Conservation (phyloP, 2,888 invertebrate species). For the Frankliniella intonsa region DNA sequence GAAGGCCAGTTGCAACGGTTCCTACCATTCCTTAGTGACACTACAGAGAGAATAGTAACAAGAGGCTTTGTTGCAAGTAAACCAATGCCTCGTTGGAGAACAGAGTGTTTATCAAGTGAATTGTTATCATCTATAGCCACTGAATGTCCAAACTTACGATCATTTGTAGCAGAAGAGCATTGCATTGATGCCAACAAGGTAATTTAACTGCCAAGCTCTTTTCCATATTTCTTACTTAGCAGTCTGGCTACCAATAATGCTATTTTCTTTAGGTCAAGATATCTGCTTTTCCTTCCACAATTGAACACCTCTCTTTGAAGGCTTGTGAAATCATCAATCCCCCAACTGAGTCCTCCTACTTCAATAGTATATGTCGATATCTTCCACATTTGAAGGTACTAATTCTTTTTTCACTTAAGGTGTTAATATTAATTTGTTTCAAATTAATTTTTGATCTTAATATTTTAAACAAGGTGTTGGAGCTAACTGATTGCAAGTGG, state of each 20-base stretch:
- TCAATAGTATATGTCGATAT: slow-evolving; percentile 53
- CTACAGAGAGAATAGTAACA: slow-evolving; percentile 32
- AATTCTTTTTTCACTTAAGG: not conserved
- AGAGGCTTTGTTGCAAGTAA: not conserved
- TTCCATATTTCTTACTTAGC: too few species aligned
- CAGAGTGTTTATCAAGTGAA: not conserved
- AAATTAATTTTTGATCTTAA: slow-evolving; percentile 19
- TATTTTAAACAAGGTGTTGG: slow-evolving; percentile 54
- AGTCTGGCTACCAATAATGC: too few species aligned
- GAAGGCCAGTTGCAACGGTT: slow-evolving; percentile 33
- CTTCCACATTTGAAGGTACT: slow-evolving; percentile 53
- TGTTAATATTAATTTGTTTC: too few species aligned
- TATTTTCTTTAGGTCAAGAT: slow-evolving; percentile 53
- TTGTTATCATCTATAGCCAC: not conserved
- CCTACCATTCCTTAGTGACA: slow-evolving; percentile 34
- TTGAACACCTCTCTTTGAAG: slow-evolving; percentile 58
- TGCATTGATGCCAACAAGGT: slow-evolving; percentile 16
- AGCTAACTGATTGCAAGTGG: slow-evolving; percentile 69
- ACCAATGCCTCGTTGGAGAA: not conserved
- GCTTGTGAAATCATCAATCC: slow-evolving; percentile 52
- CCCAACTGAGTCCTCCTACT: slow-evolving; percentile 50
- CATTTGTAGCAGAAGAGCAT: not conserved
- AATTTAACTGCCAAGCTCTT: not conserved
- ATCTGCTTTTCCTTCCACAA: slow-evolving; percentile 58
- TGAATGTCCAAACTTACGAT: not conserved